Base-by-base conservation (phyloP, 2,797 vertebrate genomes). In the Cottoperca gobio region DNA sequence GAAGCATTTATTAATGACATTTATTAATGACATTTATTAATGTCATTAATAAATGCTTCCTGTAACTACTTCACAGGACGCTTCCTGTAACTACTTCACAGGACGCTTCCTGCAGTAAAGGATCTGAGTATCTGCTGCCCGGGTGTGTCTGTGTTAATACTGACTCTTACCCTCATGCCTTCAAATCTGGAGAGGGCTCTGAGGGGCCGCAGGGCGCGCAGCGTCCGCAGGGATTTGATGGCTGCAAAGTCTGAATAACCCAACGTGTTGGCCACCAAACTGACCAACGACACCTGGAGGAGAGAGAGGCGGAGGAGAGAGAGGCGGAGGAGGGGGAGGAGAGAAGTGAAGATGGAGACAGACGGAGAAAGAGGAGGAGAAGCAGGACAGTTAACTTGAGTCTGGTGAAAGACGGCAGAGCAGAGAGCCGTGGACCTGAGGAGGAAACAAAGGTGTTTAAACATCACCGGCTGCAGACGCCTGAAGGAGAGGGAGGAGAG, bases 91-190 rank as follows among this genome's bases (percentile, higher is more conserved):
- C n/a, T n/a, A n/a, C n/a, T n/a, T n/a, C n/a, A n/a, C n/a, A n/a
- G n/a, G n/a, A n/a, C n/a, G n/a, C n/a, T n/a, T 10, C 9, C 28
- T 33, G 28, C 52, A 19, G 35, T 39, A 39, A 23, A 19, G 8
- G 14, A 17, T 57, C 31, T 37, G 53, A 28, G 24, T 12, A 6
- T n/a, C 11, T 4, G 2, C 1, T 10, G 43, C 24, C 75, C 55
- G 55, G 70, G 55, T 59, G 66, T 37, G 79, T 64, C 37, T 8
- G 21, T 1, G 0, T 23, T 87, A 87, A 88, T 78, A 83, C 88
- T 86, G 86, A 68, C 74, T 92, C 96, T 96, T 95, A 97, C 96
- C 96, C 96, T 94, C 95, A 96, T 95, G 85, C 95, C 96, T 94
- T 95, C 93, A 92, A 96, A 96, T 86, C 94, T 92, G 93, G 94